These are phyloP conservation scores for Aplochiton taeniatus DNA, from an alignment of 2,797 vertebrate genomes.

Conservation along the genomic window DNA sequence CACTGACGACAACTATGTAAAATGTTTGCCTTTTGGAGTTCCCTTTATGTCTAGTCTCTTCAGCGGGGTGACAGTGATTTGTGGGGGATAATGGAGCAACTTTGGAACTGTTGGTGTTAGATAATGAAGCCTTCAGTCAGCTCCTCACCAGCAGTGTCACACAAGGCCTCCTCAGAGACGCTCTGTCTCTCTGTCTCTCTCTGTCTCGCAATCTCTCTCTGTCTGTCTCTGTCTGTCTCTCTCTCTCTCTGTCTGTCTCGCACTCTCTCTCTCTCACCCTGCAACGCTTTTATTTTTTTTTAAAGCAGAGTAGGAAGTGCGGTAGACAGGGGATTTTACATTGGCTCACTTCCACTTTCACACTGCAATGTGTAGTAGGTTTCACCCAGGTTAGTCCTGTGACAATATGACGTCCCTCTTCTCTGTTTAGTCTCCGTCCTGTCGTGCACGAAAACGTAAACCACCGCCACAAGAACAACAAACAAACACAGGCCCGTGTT, in stretches of 20 bases:
- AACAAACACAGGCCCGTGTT: no score
- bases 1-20: background rate
- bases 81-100: conserved; percentile 5
- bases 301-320: no score
- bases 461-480: no score
- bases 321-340: background rate
- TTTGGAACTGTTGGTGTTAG: conserved; percentile 10
- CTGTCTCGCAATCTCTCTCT: no score
- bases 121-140: conserved; percentile 12
- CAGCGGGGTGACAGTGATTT: conserved; percentile 9
- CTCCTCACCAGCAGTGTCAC: background rate
- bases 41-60: background rate
- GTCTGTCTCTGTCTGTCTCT: no score
- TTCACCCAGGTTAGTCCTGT: background rate
- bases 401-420: background rate
- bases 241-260: no score
- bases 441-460: no score
- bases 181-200: background rate
- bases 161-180: conserved; percentile 8
- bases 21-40: background rate
- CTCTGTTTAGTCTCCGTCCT: background rate
- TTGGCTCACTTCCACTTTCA: background rate
- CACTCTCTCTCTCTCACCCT: no score
- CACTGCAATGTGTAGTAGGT: no score
- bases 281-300: no score